These are phyloP conservation scores for Daktulosphaira vitifoliae DNA, from an alignment of 1,140 invertebrate genomes.

Conservation along the genomic window DNA sequence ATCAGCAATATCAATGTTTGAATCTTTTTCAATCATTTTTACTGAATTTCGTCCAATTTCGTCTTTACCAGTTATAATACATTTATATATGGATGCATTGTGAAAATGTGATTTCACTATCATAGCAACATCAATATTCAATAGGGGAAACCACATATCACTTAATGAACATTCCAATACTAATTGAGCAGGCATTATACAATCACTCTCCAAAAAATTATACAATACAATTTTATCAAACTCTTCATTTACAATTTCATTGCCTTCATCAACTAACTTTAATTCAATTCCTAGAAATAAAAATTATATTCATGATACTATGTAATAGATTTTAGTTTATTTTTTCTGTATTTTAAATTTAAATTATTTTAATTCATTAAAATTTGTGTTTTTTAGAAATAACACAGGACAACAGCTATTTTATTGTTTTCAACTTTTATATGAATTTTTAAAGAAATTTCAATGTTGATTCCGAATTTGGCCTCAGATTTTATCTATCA, in stretches of 20 bases:
- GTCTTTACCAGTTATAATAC: not conserved
- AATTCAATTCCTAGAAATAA: slow-evolving; percentile 11
- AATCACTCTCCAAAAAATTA: slow-evolving; percentile 22
- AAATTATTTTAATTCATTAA: too few relatives aligned
- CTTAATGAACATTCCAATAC: slow-evolving; percentile 15
- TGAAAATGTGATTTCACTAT: slow-evolving; percentile 12
- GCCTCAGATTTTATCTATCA: too few relatives aligned
- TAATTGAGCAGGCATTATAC: not conserved
- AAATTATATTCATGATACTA: too few relatives aligned
- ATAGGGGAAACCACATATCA: slow-evolving; percentile 22
- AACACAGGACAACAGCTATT: too few relatives aligned
- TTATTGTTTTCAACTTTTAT: too few relatives aligned
- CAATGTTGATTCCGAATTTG: too few relatives aligned
- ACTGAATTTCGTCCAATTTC: not conserved
- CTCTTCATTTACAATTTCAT: slow-evolving; percentile 1
- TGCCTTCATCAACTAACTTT: slow-evolving; percentile 10
- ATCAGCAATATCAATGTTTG: slow-evolving; percentile 20
- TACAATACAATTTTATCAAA: slow-evolving; percentile 15
- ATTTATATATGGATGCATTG: not conserved
- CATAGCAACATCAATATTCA: not conserved
- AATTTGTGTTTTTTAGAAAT: too few relatives aligned
- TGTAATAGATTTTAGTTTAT: too few relatives aligned
- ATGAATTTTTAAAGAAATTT: too few relatives aligned
- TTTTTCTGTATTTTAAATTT: too few relatives aligned
- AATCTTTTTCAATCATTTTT: slow-evolving; percentile 5